phyloP scores from a whole-genome alignment of 2,113 vertebrate species.

The Rissa tridactyla region DNA sequence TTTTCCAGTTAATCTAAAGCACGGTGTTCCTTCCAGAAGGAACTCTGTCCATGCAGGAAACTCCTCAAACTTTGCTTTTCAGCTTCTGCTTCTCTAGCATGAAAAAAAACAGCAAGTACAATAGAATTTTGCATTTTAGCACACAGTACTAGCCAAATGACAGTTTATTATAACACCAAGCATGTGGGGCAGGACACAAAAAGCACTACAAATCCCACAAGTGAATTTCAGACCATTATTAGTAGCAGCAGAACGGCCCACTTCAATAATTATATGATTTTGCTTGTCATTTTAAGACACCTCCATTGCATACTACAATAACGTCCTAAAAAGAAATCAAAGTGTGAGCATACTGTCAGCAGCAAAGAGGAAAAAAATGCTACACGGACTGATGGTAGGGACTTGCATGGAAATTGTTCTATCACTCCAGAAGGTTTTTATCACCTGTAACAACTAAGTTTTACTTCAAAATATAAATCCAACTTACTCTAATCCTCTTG shows the following conservation, averaged over 20 bases:
- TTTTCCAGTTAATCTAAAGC: not conserved
- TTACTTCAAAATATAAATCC: not conserved
- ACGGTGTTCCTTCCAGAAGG: not conserved
- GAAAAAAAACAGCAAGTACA: not conserved
- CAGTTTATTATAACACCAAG: not conserved
- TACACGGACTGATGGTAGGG: fast-evolving
- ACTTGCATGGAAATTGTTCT: not conserved
- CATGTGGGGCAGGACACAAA: not conserved
- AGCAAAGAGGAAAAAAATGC: not conserved
- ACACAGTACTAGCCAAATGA: not conserved
- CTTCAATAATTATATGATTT: not conserved
- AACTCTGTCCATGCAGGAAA: not conserved
- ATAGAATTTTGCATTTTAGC: not conserved
- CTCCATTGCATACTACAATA: not conserved
- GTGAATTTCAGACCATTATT: not conserved
- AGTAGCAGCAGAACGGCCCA: not conserved
- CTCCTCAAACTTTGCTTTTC: not conserved
- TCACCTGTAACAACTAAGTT: not conserved
- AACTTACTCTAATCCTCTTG: conserved; percentile 32
- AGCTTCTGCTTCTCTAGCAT: not conserved
- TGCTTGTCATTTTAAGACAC: not conserved
- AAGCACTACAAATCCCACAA: not conserved
- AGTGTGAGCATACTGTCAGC: not conserved
- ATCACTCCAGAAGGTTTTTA: not conserved
- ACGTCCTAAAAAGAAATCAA: not conserved